Evolutionary conservation across 2,113 vertebrate genomes (phyloP).

Genomic region (Macheiramphus alcinus): DNA sequence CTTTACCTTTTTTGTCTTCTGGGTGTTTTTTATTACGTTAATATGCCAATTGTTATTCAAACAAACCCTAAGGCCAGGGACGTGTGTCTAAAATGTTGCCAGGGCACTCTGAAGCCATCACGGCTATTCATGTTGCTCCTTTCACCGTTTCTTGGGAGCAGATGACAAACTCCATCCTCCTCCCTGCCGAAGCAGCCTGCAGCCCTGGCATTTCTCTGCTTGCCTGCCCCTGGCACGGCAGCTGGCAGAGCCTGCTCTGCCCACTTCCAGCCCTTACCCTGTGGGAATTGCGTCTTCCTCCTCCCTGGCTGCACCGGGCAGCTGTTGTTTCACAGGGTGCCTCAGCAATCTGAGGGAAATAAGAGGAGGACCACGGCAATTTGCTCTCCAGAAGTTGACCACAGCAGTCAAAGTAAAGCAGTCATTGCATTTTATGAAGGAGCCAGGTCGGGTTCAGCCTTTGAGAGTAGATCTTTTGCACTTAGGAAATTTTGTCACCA

Average conservation of each 20-base stretch:
- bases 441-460: background rate
- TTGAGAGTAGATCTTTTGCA: background rate
- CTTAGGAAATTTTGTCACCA: background rate
- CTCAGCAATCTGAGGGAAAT: background rate
- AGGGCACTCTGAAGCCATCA: background rate
- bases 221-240: accelerated
- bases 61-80: background rate
- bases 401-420: background rate
- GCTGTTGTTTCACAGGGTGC: background rate
- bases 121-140: background rate
- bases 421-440: background rate
- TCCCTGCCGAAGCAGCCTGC: background rate
- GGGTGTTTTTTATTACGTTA: background rate
- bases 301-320: accelerated
- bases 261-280: background rate
- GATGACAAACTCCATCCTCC: background rate
- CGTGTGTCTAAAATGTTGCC: background rate
- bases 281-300: background rate
- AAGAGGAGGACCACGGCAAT: background rate
- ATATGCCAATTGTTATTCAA: background rate
- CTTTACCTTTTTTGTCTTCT: background rate
- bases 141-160: background rate
- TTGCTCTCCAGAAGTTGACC: background rate
- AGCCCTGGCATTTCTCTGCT: background rate
- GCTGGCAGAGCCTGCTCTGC: background rate